Conservation (phyloP, 2,797 vertebrate genomes). For the Melanotaenia parkinsoni region DNA sequence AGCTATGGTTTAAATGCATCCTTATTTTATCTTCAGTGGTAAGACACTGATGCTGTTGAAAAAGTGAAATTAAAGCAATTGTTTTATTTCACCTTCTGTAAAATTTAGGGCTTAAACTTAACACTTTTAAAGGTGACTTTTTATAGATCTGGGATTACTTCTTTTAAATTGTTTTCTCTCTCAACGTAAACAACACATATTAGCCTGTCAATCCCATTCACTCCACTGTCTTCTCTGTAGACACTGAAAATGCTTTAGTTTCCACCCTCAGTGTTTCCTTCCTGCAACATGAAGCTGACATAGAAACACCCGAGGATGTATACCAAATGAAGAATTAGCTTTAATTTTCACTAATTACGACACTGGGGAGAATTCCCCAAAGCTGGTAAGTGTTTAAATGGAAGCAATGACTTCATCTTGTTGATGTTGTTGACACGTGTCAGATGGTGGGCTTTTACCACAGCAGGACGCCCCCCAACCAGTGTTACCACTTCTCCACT, state of each 20-base stretch:
- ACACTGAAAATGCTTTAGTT: neutral
- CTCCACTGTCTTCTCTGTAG: neutral
- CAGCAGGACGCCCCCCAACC: constrained; percentile 39
- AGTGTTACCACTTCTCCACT: constrained; percentile 33
- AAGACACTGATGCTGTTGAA: neutral
- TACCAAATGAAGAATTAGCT: neutral
- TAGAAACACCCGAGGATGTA: constrained; percentile 12
- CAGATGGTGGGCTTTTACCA: constrained; percentile 52
- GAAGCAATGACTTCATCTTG: constrained; percentile 67
- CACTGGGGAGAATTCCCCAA: constrained; percentile 42
- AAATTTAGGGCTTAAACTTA: neutral
- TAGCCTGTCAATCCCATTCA: neutral
- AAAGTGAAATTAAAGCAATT: neutral
- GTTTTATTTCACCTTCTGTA: neutral
- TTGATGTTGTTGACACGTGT: constrained; percentile 46
- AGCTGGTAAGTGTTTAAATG: constrained; percentile 43
- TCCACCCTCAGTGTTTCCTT: constrained; percentile 23
- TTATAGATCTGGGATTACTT: neutral
- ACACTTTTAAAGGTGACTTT: neutral
- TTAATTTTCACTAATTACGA: constrained; percentile 15
- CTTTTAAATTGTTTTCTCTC: neutral
- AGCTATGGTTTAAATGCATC: neutral
- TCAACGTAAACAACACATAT: neutral
- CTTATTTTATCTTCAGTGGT: neutral
- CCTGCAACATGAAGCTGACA: constrained; percentile 12